phyloP scores from a whole-genome alignment of 2,113 vertebrate species.

The Agelaius tricolor region DNA sequence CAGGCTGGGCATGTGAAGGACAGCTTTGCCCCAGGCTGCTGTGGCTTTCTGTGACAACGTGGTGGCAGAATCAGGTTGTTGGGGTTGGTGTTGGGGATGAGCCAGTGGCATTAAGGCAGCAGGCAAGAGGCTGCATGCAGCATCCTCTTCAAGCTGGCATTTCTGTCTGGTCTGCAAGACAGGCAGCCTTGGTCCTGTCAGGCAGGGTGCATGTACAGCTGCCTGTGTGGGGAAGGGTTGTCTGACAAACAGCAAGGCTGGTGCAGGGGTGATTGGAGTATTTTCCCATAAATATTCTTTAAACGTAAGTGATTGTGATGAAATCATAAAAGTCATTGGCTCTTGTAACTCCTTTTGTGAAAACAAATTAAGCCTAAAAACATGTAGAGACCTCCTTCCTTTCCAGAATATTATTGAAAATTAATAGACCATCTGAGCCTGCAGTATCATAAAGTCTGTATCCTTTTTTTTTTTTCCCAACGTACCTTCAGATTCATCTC shows the following conservation, averaged over 20 bases:
- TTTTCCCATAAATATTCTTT: conserved; percentile 3
- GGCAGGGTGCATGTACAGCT: neutral
- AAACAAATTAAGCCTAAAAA: conserved; percentile 21
- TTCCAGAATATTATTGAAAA: conserved; percentile 40
- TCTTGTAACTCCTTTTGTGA: neutral
- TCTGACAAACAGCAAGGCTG: neutral
- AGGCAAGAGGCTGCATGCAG: neutral
- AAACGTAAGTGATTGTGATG: neutral
- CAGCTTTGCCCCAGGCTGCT: neutral
- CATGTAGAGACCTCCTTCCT: neutral
- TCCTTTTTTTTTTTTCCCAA: neutral
- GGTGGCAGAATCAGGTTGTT: neutral
- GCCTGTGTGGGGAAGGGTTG: neutral
- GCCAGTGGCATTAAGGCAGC: neutral
- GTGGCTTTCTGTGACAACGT: neutral
- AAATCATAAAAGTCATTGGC: conserved; percentile 7
- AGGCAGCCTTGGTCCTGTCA: neutral
- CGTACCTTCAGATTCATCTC: conserved; percentile 53
- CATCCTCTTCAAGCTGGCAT: neutral
- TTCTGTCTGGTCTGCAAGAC: neutral
- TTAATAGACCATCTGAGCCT: conserved; percentile 48
- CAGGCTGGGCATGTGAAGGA: neutral
- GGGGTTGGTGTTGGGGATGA: neutral
- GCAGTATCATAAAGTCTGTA: neutral
- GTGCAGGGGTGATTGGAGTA: neutral